Conservation (phyloP, 1,140 invertebrate species). For the Ctenoplectra terminalis region DNA sequence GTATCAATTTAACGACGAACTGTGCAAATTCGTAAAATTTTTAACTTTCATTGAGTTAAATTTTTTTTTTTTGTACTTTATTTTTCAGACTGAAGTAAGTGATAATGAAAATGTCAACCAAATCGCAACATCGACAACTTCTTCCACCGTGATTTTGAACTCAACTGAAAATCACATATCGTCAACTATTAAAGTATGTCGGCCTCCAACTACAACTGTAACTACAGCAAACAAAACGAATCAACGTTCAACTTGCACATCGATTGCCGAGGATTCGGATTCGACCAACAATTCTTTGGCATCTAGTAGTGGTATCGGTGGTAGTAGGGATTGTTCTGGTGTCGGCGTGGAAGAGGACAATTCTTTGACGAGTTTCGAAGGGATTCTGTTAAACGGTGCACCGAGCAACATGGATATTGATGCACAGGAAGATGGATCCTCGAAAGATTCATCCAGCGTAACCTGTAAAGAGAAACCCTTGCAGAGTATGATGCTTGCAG, state of each 20-base stretch:
- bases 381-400: constrained; percentile 85
- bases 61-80: not conserved
- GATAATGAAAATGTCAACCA: constrained; percentile 75
- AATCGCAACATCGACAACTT: constrained; percentile 64
- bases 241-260: constrained; percentile 75
- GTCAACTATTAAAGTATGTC: constrained; percentile 72
- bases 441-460: constrained; percentile 82
- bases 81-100: constrained; percentile 78
- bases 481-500: constrained; percentile 86
- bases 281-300: constrained; percentile 85
- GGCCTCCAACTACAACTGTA: constrained; percentile 78
- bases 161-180: constrained; percentile 78
- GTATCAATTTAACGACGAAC: not conserved
- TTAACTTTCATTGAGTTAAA: not conserved
- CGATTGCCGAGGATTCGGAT: constrained; percentile 84
- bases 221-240: constrained; percentile 65
- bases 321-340: constrained; percentile 80
- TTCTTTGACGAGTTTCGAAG: constrained; percentile 86
- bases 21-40: not conserved
- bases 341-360: constrained; percentile 85
- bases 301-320: constrained; percentile 84
- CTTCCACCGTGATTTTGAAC: constrained; percentile 64
- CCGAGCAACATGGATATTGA: constrained; percentile 84
- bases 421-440: constrained; percentile 83
- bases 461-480: constrained; percentile 80